Base-by-base conservation (phyloP, 2,113 vertebrate genomes). In the Trogon melanurus region DNA sequence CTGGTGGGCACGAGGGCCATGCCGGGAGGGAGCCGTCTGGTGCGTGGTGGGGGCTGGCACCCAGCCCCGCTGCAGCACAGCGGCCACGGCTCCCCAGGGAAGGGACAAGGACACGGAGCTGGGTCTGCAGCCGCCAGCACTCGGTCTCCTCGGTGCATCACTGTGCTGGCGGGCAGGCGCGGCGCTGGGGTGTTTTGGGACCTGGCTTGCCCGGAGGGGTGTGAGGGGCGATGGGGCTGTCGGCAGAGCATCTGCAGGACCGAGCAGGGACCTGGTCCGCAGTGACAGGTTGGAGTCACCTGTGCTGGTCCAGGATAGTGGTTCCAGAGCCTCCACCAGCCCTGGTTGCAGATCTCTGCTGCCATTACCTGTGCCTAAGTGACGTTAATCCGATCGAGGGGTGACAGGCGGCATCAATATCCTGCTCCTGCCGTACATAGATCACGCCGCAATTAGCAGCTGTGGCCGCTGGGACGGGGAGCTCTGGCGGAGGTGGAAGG, bases 11-110 rank as follows among this genome's bases (percentile, higher is more conserved):
- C 2, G 6, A 76, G 53, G 53, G 64, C 54, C 0, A 1, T 45
- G 85, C n/a, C 0, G 0, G 48, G 16, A 29, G 25, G 21, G 44
- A 80, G 13, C 26, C 2, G 0, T 8, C 16, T 4, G 34, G 30
- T 0, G 3, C 6, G 11, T 0, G 2, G 65, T 0, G 0, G 30
- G 48, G 27, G 25, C 53, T 90, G 61, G n/a, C 29, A 45, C 20
- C 21, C 2, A 26, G 67, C 62, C 47, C 67, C 6, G 2, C 45
- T 25, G 65, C 65, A 44, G 56, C n/a, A 2, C 2, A 1, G 47
- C 74, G 41, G 47, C 62, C 61, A 11, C 13, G 22, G 41, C 32
- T 85, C 57, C 44, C 80, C 5, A 1, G 57, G 44, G 36, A 79
- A n/a, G 27, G 13, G n/a, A 54, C 57, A 67, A 93, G 80, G 75